Conservation (phyloP, 2,888 invertebrate species). For the Pristionchus fissidentatus region DNA sequence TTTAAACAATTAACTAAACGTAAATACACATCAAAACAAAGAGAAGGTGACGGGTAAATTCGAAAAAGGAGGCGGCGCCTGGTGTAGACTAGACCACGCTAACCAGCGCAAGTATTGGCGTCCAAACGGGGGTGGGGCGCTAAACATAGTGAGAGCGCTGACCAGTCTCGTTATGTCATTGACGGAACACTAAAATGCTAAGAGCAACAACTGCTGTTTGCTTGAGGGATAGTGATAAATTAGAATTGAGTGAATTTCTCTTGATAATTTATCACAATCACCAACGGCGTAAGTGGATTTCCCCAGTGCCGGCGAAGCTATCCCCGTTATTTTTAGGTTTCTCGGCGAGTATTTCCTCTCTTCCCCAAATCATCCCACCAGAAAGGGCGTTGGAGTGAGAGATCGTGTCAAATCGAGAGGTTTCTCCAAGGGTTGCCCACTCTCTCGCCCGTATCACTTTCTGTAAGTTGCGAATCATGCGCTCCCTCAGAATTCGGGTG, state of each 20-base stretch:
- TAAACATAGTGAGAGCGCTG: background rate
- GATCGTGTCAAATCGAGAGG: too few species aligned
- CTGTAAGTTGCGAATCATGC: too few species aligned
- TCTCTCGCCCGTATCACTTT: too few species aligned
- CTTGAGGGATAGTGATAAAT: conserved; percentile 9
- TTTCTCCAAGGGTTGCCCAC: too few species aligned
- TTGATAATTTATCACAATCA: conserved; percentile 30
- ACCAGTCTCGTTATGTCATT: background rate
- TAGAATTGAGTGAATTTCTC: background rate
- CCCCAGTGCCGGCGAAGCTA: background rate
- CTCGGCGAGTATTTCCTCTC: too few species aligned
- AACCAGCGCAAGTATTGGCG: background rate
- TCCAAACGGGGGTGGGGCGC: too few species aligned
- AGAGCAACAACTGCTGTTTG: conserved; percentile 37
- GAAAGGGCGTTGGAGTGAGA: too few species aligned
- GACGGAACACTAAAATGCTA: background rate
- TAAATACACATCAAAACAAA: too few species aligned
- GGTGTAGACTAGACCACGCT: background rate
- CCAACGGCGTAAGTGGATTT: background rate
- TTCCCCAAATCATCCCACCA: background rate
- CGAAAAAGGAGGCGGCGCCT: background rate
- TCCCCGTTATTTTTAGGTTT: background rate
- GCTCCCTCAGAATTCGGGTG: too few species aligned
- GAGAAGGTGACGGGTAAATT: too few species aligned
- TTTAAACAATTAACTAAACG: too few species aligned